Evolutionary conservation across 2,113 vertebrate species (phyloP), one percentile per base, ranked within the genome.

Genomic region (Puma concolor): DNA sequence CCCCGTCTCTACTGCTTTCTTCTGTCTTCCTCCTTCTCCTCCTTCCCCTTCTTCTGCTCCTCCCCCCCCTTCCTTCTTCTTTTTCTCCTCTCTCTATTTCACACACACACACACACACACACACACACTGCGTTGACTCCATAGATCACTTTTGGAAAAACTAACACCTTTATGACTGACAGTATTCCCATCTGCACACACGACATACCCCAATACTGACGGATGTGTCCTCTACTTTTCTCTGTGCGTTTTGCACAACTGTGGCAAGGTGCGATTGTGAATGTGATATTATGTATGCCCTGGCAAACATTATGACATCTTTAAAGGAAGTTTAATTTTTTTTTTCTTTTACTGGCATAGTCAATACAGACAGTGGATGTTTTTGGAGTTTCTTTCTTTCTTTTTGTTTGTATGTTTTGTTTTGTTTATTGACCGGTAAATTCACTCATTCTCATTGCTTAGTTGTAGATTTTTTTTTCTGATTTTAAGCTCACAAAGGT

Each of bases 141-240:
- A 25, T 25, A n/a, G 12, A 11, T 16, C 29, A 44, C 15, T n/a
- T 63, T 48, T 25, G 54, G 31, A 44, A 48, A 11, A 15, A 63
- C 11, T 44, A 5, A 12, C 21, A n/a, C 41, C 25, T 23, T 88
- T 33, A n/a, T 0, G 0, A 27, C 16, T 11, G 7, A 44, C 29
- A n/a, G 12, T 52, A 10, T 63, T 63, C 29, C 12, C 19, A 8
- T 33, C 38, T 41, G 7, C 60, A 57, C 33, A 77, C 71, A 25
- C 4, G 0, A 2, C 63, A 31, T 10, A 88, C 2, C 19, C 19
- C 12, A 2, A 1, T 6, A 17, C 10, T n/a, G 31, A n/a, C 2
- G 3, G 38, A 63, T 13, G 2, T 17, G 14, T 48, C 7, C 31
- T 11, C 25, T 25, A 1, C 19, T 12, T 64, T 48, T 60, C 38